phyloP scores from a whole-genome alignment of 2,888 invertebrate species.

The Nomada ruficornis region DNA sequence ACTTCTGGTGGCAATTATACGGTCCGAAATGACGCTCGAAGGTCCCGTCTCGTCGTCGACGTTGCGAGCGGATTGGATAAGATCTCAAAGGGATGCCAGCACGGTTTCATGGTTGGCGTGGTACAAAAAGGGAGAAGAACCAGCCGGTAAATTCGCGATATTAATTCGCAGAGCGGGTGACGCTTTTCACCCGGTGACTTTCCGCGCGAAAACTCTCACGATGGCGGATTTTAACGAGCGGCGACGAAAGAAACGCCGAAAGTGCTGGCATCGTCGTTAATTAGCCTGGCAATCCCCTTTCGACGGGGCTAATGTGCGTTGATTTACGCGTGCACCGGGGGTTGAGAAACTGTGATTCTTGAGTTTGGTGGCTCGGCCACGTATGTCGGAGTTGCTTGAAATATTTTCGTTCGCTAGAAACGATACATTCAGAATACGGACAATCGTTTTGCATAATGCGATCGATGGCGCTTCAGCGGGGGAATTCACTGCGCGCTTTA shows the following conservation, averaged over 20 bases:
- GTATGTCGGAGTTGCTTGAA: no score
- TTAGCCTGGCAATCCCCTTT: conserved; percentile 40
- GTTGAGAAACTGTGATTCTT: no score
- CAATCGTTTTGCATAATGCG: conserved; percentile 28
- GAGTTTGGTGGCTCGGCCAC: neutral
- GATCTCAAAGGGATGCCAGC: conserved; percentile 64
- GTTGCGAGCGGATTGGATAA: conserved; percentile 37
- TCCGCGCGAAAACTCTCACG: conserved; percentile 15
- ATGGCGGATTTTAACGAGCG: conserved; percentile 20
- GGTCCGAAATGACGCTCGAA: conserved; percentile 35
- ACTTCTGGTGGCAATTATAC: conserved; percentile 52
- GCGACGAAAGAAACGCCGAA: conserved; percentile 22
- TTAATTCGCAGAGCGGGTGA: conserved; percentile 42
- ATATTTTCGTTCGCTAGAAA: no score
- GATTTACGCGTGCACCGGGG: neutral
- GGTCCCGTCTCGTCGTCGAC: conserved; percentile 41
- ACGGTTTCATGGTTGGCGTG: conserved; percentile 35
- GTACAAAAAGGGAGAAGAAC: conserved; percentile 36
- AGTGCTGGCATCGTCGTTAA: conserved; percentile 35
- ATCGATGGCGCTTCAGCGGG: conserved; percentile 20
- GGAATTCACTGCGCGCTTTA: conserved; percentile 1
- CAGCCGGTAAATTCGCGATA: conserved; percentile 44
- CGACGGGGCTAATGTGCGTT: conserved; percentile 16
- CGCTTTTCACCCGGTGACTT: conserved; percentile 17
- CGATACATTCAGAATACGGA: neutral